These are phyloP conservation scores for Eurystomus glaucurus DNA, from an alignment of 2,797 vertebrate genomes.

Conservation along the genomic window DNA sequence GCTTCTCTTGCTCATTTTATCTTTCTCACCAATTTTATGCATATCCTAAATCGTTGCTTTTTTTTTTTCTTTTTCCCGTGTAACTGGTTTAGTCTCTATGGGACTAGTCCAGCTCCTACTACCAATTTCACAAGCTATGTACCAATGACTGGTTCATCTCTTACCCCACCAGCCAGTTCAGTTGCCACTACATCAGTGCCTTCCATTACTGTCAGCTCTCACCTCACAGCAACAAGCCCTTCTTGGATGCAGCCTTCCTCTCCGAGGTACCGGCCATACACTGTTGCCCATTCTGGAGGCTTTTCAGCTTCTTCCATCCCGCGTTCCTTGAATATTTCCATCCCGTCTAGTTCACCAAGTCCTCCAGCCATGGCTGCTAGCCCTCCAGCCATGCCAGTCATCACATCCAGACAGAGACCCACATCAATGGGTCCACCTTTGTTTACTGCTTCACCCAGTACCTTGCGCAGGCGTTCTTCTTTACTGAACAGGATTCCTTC, in stretches of 20 bases:
- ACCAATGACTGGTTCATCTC: conserved; percentile 84
- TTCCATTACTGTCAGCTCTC: conserved; percentile 80
- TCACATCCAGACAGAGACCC: conserved; percentile 82
- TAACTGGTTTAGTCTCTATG: conserved; percentile 94
- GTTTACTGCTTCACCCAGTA: conserved; percentile 85
- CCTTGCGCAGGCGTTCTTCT: conserved; percentile 84
- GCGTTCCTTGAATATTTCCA: conserved; percentile 76
- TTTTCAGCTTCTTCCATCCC: conserved; percentile 79
- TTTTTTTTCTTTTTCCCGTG: conserved; percentile 52
- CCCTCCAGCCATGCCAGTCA: conserved; percentile 78
- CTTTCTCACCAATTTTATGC: conserved; percentile 58
- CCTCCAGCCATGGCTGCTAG: conserved; percentile 69
- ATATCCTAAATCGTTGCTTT: conserved; percentile 57
- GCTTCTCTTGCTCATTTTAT: conserved; percentile 59
- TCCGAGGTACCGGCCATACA: conserved; percentile 92
- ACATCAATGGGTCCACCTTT: conserved; percentile 78
- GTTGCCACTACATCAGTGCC: conserved; percentile 72
- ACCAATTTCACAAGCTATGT: conserved; percentile 83
- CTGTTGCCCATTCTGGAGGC: conserved; percentile 85
- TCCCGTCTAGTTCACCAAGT: conserved; percentile 74
- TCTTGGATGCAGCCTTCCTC: conserved; percentile 87
- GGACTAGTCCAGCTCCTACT: conserved; percentile 90
- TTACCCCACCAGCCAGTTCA: conserved; percentile 79
- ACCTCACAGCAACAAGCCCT: conserved; percentile 76
- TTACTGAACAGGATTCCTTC: conserved; percentile 88